Percentiles rank a stretch among this genome's conserved stretches.
Evolutionary conservation across 2,113 vertebrate species (phyloP).

Genomic region (Perca schrenkii): DNA sequence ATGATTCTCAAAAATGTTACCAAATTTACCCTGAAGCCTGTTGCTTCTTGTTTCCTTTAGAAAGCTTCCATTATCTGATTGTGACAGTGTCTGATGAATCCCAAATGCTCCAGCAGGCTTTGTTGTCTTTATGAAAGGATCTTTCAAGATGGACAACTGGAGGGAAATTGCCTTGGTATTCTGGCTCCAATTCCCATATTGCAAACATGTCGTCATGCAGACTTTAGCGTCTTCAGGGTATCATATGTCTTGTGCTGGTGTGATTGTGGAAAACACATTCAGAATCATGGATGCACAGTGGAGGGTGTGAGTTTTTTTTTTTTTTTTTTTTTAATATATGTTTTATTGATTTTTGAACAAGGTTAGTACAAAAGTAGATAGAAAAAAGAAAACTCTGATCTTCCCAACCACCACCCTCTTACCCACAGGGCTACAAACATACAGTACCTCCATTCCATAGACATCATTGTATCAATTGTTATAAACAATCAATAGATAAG

Average conservation of each 20-base stretch:
- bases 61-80: conserved; percentile 1
- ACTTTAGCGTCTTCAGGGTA: too few species aligned
- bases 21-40: not conserved
- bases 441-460: too few species aligned
- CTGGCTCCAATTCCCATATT: not conserved
- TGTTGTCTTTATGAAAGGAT: conserved; percentile 24
- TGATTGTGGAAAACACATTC: not conserved
- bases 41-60: not conserved
- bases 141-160: conserved; percentile 8
- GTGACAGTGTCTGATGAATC: conserved; percentile 6
- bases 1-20: not conserved
- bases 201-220: conserved; percentile 9
- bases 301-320: not conserved
- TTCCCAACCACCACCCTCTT: too few species aligned
- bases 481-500: too few species aligned
- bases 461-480: too few species aligned
- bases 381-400: too few species aligned
- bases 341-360: too few species aligned
- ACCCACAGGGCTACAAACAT: too few species aligned
- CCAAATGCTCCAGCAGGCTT: conserved; percentile 19
- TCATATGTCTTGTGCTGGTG: not conserved
- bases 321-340: too few species aligned
- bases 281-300: not conserved
- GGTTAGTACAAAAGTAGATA: too few species aligned
- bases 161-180: not conserved